A percentile compares a stretch with the other conserved stretches of the same genome.
These are phyloP conservation scores for Callospermophilus lateralis DNA, from an alignment of 2,113 vertebrate species.

Conservation along the genomic window DNA sequence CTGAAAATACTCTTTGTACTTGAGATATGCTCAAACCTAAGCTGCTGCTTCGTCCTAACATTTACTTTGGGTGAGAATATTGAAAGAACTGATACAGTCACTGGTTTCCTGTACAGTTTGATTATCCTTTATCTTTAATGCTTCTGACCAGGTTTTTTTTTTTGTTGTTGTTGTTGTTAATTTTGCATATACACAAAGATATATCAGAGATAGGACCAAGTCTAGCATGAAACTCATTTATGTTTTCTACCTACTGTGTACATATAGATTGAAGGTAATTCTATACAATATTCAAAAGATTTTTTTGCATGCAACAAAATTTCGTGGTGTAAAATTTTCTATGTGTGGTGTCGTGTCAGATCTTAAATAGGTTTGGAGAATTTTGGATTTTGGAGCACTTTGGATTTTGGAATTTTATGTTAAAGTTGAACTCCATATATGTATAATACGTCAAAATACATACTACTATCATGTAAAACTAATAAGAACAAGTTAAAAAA, in stretches of 20 bases:
- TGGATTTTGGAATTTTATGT: neutral
- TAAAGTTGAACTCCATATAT: too few relatives aligned
- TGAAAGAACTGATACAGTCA: neutral
- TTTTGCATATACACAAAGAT: neutral
- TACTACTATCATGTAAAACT: too few relatives aligned
- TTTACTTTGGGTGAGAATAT: neutral
- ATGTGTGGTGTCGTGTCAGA: fast-evolving
- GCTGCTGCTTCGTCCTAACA: neutral
- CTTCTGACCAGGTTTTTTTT: neutral
- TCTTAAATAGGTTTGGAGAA: neutral
- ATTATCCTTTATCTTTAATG: neutral
- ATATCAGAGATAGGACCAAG: neutral
- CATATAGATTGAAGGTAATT: neutral
- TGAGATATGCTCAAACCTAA: neutral
- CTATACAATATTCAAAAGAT: neutral
- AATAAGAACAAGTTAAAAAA: too few relatives aligned
- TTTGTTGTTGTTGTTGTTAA: too few relatives aligned
- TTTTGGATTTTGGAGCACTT: neutral
- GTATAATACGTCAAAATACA: too few relatives aligned
- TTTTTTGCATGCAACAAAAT: too few relatives aligned
- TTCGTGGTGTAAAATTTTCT: neutral
- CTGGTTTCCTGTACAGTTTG: neutral
- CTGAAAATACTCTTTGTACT: neutral
- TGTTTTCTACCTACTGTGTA: neutral
- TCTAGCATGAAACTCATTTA: neutral